Conservation (phyloP, 2,888 invertebrate genomes). For the Stictocephala bisonia region DNA sequence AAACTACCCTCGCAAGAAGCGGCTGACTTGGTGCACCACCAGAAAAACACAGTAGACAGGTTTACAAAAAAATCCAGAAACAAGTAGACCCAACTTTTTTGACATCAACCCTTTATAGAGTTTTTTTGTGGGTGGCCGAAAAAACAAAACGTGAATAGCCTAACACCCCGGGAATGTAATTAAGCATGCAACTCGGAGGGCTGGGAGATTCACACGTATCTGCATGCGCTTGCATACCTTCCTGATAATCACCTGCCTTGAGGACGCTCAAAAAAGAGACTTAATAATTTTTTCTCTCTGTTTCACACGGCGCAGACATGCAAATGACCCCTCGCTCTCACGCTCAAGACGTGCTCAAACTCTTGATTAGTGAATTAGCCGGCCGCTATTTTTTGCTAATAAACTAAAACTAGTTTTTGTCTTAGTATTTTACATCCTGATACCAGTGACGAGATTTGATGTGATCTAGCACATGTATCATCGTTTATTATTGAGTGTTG, state of each 20-base stretch:
- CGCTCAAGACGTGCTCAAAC: not conserved
- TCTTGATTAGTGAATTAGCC: not conserved
- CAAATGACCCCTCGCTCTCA: constrained; percentile 7
- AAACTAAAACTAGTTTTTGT: no score
- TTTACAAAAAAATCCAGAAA: constrained; percentile 21
- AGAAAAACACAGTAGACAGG: constrained; percentile 25
- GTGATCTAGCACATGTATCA: no score
- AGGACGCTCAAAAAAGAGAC: constrained; percentile 10
- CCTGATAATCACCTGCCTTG: not conserved
- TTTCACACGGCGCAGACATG: constrained; percentile 25
- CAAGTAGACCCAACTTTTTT: constrained; percentile 25
- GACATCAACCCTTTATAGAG: not conserved
- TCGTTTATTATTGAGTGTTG: no score
- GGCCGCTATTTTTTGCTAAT: no score
- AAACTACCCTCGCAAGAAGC: constrained; percentile 34
- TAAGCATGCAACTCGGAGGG: not conserved
- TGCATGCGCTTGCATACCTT: constrained; percentile 23
- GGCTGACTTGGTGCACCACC: constrained; percentile 20
- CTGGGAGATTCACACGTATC: constrained; percentile 7
- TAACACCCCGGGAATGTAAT: constrained; percentile 25
- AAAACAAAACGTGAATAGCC: constrained; percentile 33
- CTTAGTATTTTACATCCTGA: no score
- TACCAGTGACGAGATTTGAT: no score
- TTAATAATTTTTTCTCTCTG: constrained; percentile 31
- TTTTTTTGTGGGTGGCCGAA: constrained; percentile 31